Evolutionary conservation across 2,888 invertebrate genomes (phyloP).

Genomic region (Mesoligia furuncula): DNA sequence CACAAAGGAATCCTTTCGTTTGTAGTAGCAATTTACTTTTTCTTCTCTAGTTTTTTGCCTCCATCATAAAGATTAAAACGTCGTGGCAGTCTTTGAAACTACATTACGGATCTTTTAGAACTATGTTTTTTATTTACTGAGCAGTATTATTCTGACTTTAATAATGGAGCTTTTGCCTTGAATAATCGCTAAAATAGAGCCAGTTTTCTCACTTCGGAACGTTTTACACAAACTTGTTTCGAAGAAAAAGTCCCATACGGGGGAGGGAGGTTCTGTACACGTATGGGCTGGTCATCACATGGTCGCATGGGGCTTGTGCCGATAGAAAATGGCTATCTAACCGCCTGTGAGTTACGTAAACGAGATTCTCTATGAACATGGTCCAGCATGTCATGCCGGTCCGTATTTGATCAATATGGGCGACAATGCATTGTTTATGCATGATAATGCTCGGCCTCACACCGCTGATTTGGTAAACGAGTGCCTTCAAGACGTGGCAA

Average conservation of each 20-base stretch:
- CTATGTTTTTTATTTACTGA: neutral
- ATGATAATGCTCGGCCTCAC: neutral
- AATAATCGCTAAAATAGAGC: neutral
- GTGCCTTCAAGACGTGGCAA: neutral
- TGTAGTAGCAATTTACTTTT: conserved; percentile 20
- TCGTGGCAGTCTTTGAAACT: neutral
- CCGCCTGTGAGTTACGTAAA: neutral
- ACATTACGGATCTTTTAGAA: neutral
- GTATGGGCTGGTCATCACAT: neutral
- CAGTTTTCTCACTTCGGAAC: neutral
- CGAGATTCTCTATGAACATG: neutral
- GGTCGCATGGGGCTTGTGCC: neutral
- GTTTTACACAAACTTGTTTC: neutral
- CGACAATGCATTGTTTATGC: neutral
- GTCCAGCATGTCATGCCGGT: neutral
- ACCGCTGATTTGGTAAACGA: neutral
- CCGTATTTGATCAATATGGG: neutral
- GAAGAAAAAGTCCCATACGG: neutral
- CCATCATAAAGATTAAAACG: conserved; percentile 27
- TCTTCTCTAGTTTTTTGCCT: conserved; percentile 1
- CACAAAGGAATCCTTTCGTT: conserved; percentile 27
- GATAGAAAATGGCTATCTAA: neutral
- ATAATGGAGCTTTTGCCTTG: neutral
- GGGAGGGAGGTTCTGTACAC: neutral
- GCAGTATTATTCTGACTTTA: neutral